Evolutionary conservation across 2,113 vertebrate genomes (phyloP).

Genomic region (Eurystomus gularis): DNA sequence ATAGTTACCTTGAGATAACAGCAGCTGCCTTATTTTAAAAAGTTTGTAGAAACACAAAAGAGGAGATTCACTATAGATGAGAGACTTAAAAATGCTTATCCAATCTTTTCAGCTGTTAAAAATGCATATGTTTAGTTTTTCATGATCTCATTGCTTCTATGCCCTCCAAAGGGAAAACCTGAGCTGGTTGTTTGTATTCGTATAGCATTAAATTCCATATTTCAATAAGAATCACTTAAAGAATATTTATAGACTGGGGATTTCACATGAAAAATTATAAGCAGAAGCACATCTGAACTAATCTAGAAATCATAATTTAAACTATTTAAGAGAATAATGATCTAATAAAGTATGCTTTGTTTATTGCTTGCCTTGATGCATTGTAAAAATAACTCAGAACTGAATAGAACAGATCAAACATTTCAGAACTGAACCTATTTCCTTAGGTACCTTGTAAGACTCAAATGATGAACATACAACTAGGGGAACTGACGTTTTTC

Average conservation of each 20-base stretch:
- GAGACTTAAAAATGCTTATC: background rate
- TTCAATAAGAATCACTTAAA: background rate
- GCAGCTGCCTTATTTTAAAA: background rate
- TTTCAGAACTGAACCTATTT: constrained; percentile 17
- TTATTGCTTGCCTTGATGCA: background rate
- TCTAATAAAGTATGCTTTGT: constrained; percentile 5
- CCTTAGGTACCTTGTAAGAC: background rate
- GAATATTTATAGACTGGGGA: background rate
- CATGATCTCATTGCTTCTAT: background rate
- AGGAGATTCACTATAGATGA: background rate
- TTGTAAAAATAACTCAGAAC: constrained; percentile 44
- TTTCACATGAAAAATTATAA: background rate
- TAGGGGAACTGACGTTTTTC: constrained; percentile 8
- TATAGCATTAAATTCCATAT: background rate
- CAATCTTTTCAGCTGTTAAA: background rate
- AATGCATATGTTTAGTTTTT: background rate
- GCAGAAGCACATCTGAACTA: background rate
- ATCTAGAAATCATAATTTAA: background rate
- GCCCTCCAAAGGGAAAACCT: background rate
- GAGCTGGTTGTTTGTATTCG: background rate
- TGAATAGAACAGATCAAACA: constrained; percentile 11
- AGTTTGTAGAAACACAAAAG: background rate
- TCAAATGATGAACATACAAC: background rate
- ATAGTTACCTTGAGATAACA: background rate
- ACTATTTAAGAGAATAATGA: background rate